phyloP scores from a whole-genome alignment of 2,113 vertebrate genomes.

The Chaetura pelagica region DNA sequence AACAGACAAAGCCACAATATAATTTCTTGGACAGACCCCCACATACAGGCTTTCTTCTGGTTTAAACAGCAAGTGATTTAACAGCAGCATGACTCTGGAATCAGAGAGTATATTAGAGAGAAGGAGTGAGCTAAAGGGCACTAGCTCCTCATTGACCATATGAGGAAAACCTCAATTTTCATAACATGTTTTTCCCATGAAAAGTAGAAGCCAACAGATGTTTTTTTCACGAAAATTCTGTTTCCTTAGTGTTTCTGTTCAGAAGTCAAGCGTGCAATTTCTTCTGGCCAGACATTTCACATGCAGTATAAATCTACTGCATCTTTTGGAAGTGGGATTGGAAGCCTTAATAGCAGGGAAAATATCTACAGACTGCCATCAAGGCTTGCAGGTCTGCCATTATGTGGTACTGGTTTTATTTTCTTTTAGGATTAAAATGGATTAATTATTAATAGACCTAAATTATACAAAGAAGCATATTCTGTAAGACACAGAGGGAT shows the following conservation, averaged over 20 bases:
- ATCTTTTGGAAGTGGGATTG: constrained; percentile 29
- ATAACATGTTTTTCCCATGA: constrained; percentile 47
- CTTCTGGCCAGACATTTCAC: constrained; percentile 51
- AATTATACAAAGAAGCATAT: not conserved
- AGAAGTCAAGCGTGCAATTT: constrained; percentile 50
- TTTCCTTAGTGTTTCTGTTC: constrained; percentile 53
- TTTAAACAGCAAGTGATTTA: not conserved
- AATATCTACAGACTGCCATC: not conserved
- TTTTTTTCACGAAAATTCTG: constrained; percentile 48
- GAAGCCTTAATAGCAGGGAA: constrained; percentile 24
- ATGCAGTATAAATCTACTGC: not conserved
- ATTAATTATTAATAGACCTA: not conserved
- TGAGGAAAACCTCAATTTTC: constrained; percentile 45
- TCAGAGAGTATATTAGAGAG: not conserved
- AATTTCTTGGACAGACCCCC: not conserved
- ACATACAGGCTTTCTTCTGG: not conserved
- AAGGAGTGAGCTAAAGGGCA: not conserved
- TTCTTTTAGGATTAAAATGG: not conserved
- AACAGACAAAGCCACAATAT: not conserved
- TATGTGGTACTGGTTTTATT: not conserved
- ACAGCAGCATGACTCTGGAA: constrained; percentile 3
- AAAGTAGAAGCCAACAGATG: constrained; percentile 56
- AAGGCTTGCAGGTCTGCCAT: not conserved
- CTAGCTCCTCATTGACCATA: constrained; percentile 34
- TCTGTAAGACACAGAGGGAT: not conserved